Percentiles rank a stretch among this genome's conserved stretches.
Conservation (phyloP, 2,113 vertebrate genomes). For the Antechinus flavipes region DNA sequence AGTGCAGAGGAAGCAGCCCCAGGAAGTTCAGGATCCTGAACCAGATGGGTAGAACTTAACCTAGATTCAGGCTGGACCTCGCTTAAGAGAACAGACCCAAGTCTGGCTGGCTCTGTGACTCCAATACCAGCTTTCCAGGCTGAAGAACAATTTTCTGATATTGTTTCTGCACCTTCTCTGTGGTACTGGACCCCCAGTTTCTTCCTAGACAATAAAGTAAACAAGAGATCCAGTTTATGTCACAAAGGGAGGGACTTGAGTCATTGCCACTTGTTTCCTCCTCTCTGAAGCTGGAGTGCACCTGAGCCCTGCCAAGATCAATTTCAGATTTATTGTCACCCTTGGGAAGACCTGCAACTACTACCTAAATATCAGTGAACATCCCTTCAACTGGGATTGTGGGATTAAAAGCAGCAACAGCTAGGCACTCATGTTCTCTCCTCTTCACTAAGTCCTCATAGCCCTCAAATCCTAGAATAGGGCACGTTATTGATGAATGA, state of each 20-base stretch:
- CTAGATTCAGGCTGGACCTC: not conserved
- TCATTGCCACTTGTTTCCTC: not conserved
- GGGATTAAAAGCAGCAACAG: not conserved
- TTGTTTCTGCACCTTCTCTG: not conserved
- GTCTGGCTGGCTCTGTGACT: not conserved
- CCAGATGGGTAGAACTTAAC: not conserved
- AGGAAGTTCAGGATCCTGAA: not conserved
- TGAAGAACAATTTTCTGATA: not conserved
- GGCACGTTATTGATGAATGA: not conserved
- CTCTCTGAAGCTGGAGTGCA: not conserved
- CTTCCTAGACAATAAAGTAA: slow-evolving; percentile 19
- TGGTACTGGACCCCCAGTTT: not conserved
- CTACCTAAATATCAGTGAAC: not conserved
- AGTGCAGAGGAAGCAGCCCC: not conserved
- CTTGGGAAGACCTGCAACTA: not conserved
- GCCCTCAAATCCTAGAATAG: not conserved
- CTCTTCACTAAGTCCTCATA: not conserved
- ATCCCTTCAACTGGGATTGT: not conserved
- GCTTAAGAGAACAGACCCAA: not conserved
- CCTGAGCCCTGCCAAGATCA: not conserved
- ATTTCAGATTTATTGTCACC: not conserved
- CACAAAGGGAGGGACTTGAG: not conserved
- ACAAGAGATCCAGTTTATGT: slow-evolving; percentile 22
- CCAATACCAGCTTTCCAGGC: slow-evolving; percentile 12
- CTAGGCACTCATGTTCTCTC: not conserved